Evolutionary conservation across 2,888 invertebrate species (phyloP), one percentile per base, ranked within the genome.

Genomic region (Drosophila prostipennis): DNA sequence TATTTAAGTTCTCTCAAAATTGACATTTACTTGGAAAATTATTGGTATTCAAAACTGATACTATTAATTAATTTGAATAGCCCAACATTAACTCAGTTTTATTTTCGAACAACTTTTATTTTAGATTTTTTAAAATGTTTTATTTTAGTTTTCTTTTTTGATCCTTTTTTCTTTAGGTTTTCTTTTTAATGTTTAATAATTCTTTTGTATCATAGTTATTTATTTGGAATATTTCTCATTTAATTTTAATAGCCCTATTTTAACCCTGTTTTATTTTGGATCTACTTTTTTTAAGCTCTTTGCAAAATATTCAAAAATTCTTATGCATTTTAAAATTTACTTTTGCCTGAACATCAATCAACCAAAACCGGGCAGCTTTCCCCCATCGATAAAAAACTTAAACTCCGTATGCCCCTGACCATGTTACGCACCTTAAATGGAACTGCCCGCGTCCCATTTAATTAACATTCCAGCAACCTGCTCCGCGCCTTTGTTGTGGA

Each of bases 401-500:
- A 19, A 14, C 8, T 13, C 23, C 5, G 14, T 6, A 14, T 19
- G 34, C 43, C 32, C 11, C 34, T 34, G 16, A 13, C 23, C 40
- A 43, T 5, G 45, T 46, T n/a, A n/a, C 32, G 32, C 46, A 48
- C 39, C 46, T 59, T 59, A 14, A 59, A 63, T 46, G 37, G 32
- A 56, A 46, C 60, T 56, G 10, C 45, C 36, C 37, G 51, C 37
- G 79, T 69, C 77, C 68, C 86, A 78, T 82, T 82, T 83, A 82
- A 85, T 82, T 78, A 85, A 82, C 72, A 85, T 82, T 74, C 80
- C 86, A 73, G 69, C 86, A 81, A 82, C 81, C 81, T 81, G 81
- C 86, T 75, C 77, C 37, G 6, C 37, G 14, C 14, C 32, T 45
- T 55, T 55, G 40, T 34, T 48, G 32, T 16, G 32, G 34, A 40